Evolutionary conservation across 2,113 vertebrate genomes (phyloP).

Genomic region (Sclerurus mexicanus): DNA sequence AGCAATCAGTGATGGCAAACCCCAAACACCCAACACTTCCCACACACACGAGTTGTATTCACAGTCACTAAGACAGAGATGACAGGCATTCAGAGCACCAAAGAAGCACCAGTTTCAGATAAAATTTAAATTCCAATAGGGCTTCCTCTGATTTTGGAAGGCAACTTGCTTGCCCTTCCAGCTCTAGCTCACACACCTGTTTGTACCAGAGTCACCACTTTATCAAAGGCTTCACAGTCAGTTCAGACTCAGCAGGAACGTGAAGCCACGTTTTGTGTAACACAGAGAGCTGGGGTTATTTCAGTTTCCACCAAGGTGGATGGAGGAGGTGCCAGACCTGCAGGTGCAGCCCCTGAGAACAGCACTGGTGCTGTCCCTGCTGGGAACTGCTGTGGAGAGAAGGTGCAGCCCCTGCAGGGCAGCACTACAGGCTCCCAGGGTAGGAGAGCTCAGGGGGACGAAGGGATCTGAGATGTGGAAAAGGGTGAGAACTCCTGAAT

Average conservation of each 20-base stretch:
- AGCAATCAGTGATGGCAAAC: neutral
- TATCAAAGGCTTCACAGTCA: neutral
- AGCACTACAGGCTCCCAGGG: rapidly evolving
- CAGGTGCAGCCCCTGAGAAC: neutral
- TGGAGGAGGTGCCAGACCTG: neutral
- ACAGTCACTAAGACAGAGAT: neutral
- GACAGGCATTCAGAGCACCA: neutral
- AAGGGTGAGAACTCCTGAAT: neutral
- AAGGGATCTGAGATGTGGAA: neutral
- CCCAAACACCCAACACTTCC: neutral
- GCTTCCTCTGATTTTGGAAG: neutral
- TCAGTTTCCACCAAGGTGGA: neutral
- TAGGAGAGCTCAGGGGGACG: neutral
- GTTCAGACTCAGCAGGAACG: neutral
- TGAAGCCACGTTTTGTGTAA: neutral
- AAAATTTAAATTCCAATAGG: rapidly evolving
- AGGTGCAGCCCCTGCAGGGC: neutral
- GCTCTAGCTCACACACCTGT: neutral
- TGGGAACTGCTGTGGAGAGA: neutral
- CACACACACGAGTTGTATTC: too few relatives aligned
- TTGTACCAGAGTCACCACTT: neutral
- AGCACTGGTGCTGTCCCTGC: neutral
- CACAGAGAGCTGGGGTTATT: neutral
- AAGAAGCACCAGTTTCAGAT: neutral
- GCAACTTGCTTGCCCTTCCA: neutral